These are phyloP conservation scores for Theocolax elegans DNA, from an alignment of 1,140 invertebrate genomes.

Conservation along the genomic window DNA sequence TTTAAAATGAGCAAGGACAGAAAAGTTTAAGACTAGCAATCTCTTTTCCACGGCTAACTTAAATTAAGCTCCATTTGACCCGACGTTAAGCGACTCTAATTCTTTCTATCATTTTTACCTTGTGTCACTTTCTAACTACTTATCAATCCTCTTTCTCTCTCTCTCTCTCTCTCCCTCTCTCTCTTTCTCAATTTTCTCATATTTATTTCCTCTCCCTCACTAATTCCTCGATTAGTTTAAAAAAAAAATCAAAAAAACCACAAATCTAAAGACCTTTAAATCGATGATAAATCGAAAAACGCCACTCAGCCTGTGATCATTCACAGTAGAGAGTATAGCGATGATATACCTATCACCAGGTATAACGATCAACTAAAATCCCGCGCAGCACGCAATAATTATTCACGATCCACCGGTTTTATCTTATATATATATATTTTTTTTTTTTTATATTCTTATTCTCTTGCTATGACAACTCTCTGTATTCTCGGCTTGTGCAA, in stretches of 20 bases:
- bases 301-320: conserved; percentile 7
- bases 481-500: too few species aligned
- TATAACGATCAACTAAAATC: too few species aligned
- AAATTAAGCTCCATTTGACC: neutral
- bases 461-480: too few species aligned
- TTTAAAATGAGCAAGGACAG: too few species aligned
- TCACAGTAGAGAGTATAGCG: conserved; percentile 7
- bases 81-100: conserved; percentile 22
- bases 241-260: neutral
- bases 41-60: too few species aligned
- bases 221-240: neutral
- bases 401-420: conserved; percentile 36
- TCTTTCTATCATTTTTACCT: too few species aligned
- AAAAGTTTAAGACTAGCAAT: too few species aligned
- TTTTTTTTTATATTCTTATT: too few species aligned
- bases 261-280: neutral
- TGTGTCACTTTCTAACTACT: too few species aligned
- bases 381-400: conserved; percentile 30
- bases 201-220: neutral
- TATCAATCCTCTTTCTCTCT: neutral
- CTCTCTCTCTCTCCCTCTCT: conserved; percentile 4
- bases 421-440: too few species aligned
- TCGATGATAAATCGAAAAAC: neutral
- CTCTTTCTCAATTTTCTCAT: neutral
- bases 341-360: too few species aligned